A percentile compares a stretch with the other conserved stretches of the same genome.
These are phyloP conservation scores for Hipposideros armiger DNA, from an alignment of 2,113 vertebrate genomes.

Conservation along the genomic window DNA sequence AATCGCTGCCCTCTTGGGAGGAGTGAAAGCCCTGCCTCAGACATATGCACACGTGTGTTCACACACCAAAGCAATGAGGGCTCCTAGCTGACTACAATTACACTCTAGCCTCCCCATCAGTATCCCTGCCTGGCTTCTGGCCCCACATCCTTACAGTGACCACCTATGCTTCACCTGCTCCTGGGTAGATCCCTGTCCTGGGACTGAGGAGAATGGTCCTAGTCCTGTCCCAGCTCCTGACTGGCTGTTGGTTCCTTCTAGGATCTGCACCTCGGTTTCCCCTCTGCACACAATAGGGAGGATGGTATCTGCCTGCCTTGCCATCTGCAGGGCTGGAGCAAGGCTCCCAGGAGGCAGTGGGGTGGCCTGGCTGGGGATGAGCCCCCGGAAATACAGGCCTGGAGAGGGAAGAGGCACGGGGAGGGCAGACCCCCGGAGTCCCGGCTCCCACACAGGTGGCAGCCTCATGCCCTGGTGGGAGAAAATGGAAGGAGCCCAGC, in stretches of 20 bases:
- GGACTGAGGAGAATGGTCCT: not conserved
- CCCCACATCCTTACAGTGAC: not conserved
- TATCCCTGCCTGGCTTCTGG: not conserved
- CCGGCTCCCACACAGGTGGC: not conserved
- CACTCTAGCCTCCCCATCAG: not conserved
- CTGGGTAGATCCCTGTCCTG: not conserved
- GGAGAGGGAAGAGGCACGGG: not conserved
- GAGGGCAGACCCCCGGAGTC: not conserved
- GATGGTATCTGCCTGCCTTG: not conserved
- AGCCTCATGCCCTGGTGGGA: not conserved
- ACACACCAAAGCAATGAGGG: not conserved
- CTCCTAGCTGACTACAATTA: not conserved
- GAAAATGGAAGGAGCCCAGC: not conserved
- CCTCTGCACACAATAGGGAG: not conserved
- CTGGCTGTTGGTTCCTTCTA: not conserved
- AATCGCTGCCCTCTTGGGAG: not conserved
- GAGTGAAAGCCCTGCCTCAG: not conserved
- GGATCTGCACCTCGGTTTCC: not conserved
- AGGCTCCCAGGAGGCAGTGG: not conserved
- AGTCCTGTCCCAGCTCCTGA: not conserved
- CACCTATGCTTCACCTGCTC: not conserved
- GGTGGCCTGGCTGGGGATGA: not conserved
- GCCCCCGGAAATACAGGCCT: not conserved
- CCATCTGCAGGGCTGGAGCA: not conserved
- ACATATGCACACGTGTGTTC: not conserved